Base-by-base conservation (phyloP, 2,113 vertebrate species). In the Podilymbus podiceps region DNA sequence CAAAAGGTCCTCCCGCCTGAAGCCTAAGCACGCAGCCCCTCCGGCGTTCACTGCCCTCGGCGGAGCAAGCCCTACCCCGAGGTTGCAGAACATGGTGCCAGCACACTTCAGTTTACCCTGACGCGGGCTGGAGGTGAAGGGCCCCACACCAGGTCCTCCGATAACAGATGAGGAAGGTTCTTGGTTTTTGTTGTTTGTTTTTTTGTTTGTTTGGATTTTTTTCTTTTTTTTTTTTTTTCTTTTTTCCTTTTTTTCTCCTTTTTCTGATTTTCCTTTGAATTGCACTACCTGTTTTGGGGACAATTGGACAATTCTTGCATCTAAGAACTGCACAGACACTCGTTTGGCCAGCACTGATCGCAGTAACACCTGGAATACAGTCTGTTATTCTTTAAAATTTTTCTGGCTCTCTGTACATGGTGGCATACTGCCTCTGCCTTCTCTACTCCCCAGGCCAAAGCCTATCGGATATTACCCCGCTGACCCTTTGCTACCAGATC, bases 11-110 rank as follows among this genome's bases (percentile, higher is more conserved):
- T 59, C n/a, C 47, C 47, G 30, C 55, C 15, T 46, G 74, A 44
- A 62, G 11, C 8, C 52, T 11, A 22, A 25, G 53, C n/a, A 20
- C 17, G 4, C 6, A 20, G 30, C 27, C 7, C 0, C 90, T 77
- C 52, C 2, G 0, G 55, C 1, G 4, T 17, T 46, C 23, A 1
- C 14, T 12, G 24, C 49, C 33, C 56, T 19, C 0, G 1, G 40
- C 28, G 40, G 30, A 52, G 16, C 67, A 33, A 56, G 33, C 42
- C 25, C 59, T 24, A 2, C 55, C 5, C 25, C 6, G 62, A 63
- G 68, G n/a, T 4, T 22, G 35, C 75, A 40, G 44, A 55, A 9
- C 55, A 23, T 8, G 25, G 49, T 20, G 62, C 35, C 38, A 63
- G 7, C 5, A 1, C 1, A 16, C 47, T 42, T 28, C 19, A 25